These are phyloP conservation scores for Notocelia uddmanniana DNA, from an alignment of 2,888 invertebrate genomes.

Conservation along the genomic window DNA sequence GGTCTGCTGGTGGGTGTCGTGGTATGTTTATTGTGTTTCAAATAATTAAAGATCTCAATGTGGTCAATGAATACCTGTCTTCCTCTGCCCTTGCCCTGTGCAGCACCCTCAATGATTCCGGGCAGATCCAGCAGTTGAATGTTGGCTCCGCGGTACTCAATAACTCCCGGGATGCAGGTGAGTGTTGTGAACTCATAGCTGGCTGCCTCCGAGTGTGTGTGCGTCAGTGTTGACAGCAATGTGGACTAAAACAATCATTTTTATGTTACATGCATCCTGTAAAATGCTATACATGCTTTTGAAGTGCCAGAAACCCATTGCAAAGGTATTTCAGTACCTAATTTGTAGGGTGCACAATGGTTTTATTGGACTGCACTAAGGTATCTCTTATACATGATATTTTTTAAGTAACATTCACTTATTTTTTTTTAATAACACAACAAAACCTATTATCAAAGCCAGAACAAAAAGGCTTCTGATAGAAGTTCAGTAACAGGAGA, in stretches of 20 bases:
- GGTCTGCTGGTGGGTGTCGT: too few species aligned
- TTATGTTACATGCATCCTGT: background rate
- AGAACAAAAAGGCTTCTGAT: too few species aligned
- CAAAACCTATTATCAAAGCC: too few species aligned
- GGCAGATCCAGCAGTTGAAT: slow-evolving; percentile 99
- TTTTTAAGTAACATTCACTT: too few species aligned
- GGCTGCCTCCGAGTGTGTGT: slow-evolving; percentile 98
- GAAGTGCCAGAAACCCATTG: background rate
- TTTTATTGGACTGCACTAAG: too few species aligned
- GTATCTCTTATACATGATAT: too few species aligned
- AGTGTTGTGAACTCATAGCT: slow-evolving; percentile 99
- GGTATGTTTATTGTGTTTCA: too few species aligned
- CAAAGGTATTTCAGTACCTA: background rate
- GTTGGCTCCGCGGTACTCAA: slow-evolving; percentile 99
- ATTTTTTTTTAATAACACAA: too few species aligned
- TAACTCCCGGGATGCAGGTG: slow-evolving; percentile 99
- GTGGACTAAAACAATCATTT: slow-evolving; percentile 90
- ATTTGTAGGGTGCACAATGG: too few species aligned
- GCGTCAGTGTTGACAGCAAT: slow-evolving; percentile 96
- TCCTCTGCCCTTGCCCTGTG: slow-evolving; percentile 96
- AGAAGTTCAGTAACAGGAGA: too few species aligned
- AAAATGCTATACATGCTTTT: background rate
- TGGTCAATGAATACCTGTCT: slow-evolving; percentile 86
- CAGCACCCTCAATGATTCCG: slow-evolving; percentile 99
- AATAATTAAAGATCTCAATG: background rate